Conservation (phyloP, 92 coral and sea anemone genomes). For the Phymanthus crucifer region DNA sequence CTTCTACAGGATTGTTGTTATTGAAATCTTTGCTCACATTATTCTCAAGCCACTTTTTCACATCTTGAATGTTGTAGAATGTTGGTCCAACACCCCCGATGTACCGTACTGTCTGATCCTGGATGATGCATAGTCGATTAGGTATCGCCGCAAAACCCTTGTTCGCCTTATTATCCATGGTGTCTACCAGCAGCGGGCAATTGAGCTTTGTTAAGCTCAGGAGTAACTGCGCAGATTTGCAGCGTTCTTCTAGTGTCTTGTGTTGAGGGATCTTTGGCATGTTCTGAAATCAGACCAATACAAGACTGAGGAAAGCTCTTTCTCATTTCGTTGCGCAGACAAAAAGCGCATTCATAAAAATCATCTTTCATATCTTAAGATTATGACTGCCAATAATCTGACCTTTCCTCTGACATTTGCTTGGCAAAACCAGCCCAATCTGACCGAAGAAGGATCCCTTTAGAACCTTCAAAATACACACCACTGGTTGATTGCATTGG, state of each 20-base stretch:
- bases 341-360: background rate
- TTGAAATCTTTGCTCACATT: slow-evolving; percentile 9
- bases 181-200: slow-evolving; percentile 59
- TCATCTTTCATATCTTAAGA: background rate
- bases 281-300: slow-evolving; percentile 34
- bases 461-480: background rate
- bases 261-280: slow-evolving; percentile 73
- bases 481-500: background rate
- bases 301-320: background rate
- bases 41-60: slow-evolving; percentile 62
- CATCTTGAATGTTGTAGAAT: slow-evolving; percentile 54
- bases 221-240: slow-evolving; percentile 68
- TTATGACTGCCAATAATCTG: background rate
- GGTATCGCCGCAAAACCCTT: slow-evolving; percentile 70
- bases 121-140: slow-evolving; percentile 65
- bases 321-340: background rate
- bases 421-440: background rate
- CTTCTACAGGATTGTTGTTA: slow-evolving; percentile 8
- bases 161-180: slow-evolving; percentile 59
- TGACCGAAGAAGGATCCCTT: background rate
- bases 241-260: slow-evolving; percentile 73
- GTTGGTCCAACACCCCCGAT: slow-evolving; percentile 79
- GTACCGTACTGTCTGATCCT: slow-evolving; percentile 55
- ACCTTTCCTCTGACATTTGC: background rate
- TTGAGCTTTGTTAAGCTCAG: slow-evolving; percentile 22